Percentiles rank a stretch among this genome's conserved stretches.
phyloP scores from a whole-genome alignment of 2,113 vertebrate species.

The Dasyornis broadbenti region DNA sequence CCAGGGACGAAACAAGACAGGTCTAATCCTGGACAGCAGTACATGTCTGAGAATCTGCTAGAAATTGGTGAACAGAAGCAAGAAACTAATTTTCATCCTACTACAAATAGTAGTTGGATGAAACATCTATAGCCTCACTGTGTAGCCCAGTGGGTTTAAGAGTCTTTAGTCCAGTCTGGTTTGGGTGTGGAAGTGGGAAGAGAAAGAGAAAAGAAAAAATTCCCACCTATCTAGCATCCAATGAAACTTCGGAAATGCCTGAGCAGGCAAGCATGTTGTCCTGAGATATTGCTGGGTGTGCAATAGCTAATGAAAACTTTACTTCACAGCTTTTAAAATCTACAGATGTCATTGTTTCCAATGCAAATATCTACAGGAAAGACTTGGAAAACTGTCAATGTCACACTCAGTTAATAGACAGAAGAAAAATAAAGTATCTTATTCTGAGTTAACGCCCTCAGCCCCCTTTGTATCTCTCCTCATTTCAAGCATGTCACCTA shows the following conservation, averaged over 20 bases:
- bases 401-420: constrained; percentile 53
- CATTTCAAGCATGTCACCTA: constrained; percentile 35
- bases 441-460: constrained; percentile 34
- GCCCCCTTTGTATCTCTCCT: constrained; percentile 53
- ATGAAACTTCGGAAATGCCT: not conserved
- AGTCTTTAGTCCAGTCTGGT: not conserved
- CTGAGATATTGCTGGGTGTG: constrained; percentile 33
- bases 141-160: not conserved
- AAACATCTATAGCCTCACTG: not conserved
- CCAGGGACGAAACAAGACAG: not conserved
- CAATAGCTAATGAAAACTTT: constrained; percentile 56
- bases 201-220: not conserved
- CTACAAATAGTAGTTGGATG: not conserved
- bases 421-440: constrained; percentile 19
- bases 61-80: not conserved
- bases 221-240: not conserved
- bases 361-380: constrained; percentile 52
- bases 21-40: not conserved
- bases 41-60: not conserved
- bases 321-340: constrained; percentile 44
- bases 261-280: constrained; percentile 16
- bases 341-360: constrained; percentile 61
- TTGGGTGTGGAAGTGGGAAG: not conserved
- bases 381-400: constrained; percentile 43
- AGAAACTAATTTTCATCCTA: not conserved